Percentiles rank a stretch among this genome's conserved stretches.
These are phyloP conservation scores for Gryllus bimaculatus DNA, from an alignment of 1,140 invertebrate species.

Conservation along the genomic window DNA sequence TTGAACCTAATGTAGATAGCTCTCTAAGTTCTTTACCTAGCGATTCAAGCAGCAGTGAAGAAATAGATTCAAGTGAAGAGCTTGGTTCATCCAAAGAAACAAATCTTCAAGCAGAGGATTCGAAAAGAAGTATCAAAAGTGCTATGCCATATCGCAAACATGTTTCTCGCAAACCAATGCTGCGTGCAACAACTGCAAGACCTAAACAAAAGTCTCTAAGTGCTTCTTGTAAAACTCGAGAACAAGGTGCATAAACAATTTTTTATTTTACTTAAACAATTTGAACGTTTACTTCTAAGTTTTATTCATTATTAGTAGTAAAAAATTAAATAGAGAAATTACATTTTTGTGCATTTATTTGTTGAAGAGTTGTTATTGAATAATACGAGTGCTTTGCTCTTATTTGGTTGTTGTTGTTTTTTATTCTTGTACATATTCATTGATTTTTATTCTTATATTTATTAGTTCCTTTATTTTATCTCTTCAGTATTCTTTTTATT, in stretches of 20 bases:
- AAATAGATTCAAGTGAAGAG: constrained; percentile 28
- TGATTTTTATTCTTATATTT: no score
- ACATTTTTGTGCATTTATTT: no score
- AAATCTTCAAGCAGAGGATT: not conserved
- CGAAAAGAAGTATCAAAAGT: constrained; percentile 16
- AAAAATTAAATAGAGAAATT: no score
- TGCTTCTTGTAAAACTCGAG: constrained; percentile 47
- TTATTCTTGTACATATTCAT: no score
- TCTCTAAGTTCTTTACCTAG: constrained; percentile 45
- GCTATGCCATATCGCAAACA: constrained; percentile 14
- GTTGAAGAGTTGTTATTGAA: no score
- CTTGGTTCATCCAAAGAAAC: not conserved
- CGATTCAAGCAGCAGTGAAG: constrained; percentile 31
- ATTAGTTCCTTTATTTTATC: no score
- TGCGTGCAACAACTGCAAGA: constrained; percentile 36
- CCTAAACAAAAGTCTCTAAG: constrained; percentile 34
- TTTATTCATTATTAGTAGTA: not conserved
- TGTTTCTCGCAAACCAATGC: constrained; percentile 34
- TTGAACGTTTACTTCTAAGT: not conserved
- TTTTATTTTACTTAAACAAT: no score
- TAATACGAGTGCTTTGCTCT: no score
- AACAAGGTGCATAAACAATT: constrained; percentile 47
- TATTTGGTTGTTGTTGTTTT: no score
- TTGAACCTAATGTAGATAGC: constrained; percentile 55
- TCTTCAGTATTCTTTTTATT: no score